Evolutionary conservation across 30 jellyfish, hydroid and myxozoan species (phyloP), one percentile per base, ranked within the genome.

Genomic region (Aurelia aurita complex sp. Pacific): DNA sequence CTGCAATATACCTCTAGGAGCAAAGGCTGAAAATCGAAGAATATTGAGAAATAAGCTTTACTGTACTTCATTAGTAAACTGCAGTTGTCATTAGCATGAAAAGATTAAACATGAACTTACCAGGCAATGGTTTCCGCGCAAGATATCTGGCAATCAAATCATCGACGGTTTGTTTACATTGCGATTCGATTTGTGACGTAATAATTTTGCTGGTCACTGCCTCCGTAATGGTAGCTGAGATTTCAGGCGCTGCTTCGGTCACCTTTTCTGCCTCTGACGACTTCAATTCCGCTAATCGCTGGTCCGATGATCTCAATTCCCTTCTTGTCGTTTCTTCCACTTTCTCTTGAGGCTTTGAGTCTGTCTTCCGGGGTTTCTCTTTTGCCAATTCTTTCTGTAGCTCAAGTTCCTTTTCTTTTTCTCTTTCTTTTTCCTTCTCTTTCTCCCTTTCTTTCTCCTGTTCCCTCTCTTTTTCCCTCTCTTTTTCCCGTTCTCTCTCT

Each of bases 101-200:
- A 46, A 9, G 14, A 46, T 5, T 6, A 6, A 46, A 6, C 57
- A 46, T 68, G 13, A 68, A 68, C 73, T n/a, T 66, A 80, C 97
- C 97, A 23, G 85, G 93, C 54, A 84, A 64, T 32, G 97, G 89
- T 46, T 88, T 88, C 74, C 79, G 73, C 14, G 97, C 91, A 23
- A 88, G 86, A 63, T 88, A 81, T 36, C 77, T 71, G 1, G 97
- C 91, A 57, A 88, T 88, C 60, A 88, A 75, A 61, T 88, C 92
- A 33, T 88, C 92, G 1, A 88, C 97, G 3, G 97, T 51, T 60
- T 84, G 93, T 69, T 68, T 74, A 57, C 87, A 64, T 64, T 84
- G 87, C 1, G 84, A 50, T 50, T 84, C 92, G 62, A 83, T 70
- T 38, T 53, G 76, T 29, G 81, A 82, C 9, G 89, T 79, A 53